phyloP scores from a whole-genome alignment of 2,113 vertebrate genomes.

The Alaudala cheleensis region DNA sequence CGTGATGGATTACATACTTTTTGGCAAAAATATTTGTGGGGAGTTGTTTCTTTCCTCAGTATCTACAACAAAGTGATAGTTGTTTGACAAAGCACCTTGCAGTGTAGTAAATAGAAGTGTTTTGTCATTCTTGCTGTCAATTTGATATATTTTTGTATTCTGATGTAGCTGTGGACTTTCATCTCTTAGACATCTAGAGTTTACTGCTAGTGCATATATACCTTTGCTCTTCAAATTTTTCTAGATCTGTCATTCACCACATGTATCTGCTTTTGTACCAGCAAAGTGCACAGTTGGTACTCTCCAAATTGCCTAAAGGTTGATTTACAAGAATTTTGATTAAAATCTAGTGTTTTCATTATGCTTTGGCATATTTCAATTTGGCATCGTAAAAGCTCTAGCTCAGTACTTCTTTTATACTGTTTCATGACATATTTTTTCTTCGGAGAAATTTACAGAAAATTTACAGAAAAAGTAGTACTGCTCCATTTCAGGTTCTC shows the following conservation, averaged over 20 bases:
- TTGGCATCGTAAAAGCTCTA: background rate
- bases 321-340: conserved; percentile 1
- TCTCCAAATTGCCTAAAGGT: background rate
- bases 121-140: conserved; percentile 17
- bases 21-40: background rate
- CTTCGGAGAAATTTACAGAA: background rate
- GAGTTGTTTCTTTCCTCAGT: background rate
- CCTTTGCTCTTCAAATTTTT: conserved; percentile 19
- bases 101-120: background rate
- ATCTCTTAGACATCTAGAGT: background rate
- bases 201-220: background rate
- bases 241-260: background rate
- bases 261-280: background rate
- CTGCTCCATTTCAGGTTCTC: background rate
- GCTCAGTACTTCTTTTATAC: background rate
- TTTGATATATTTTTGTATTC: conserved; percentile 7
- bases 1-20: background rate
- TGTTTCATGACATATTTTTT: background rate
- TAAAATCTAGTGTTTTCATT: conserved; percentile 4
- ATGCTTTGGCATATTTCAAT: background rate
- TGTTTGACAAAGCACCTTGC: background rate
- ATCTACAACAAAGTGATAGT: background rate
- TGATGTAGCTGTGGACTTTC: background rate
- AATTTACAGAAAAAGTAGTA: background rate
- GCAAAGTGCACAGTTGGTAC: background rate